Conservation (phyloP, 1,140 invertebrate species). For the Eupristina koningsbergeri region DNA sequence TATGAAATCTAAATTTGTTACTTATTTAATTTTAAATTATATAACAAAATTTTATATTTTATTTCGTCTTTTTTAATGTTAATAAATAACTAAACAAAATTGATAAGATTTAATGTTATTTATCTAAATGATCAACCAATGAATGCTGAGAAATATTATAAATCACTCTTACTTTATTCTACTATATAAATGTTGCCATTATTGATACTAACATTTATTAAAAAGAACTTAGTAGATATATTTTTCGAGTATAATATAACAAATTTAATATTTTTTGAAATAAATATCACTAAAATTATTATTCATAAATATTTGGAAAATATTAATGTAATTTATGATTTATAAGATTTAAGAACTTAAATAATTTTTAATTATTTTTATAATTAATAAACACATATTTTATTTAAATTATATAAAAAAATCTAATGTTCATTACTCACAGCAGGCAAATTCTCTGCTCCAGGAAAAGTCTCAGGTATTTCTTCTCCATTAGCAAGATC, state of each 20-base stretch:
- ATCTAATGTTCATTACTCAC: slow-evolving; percentile 59
- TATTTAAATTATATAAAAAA: neutral
- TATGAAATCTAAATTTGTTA: neutral
- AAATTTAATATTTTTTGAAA: no score
- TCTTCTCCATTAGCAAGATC: slow-evolving; percentile 62
- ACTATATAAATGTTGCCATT: no score
- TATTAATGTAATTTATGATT: neutral
- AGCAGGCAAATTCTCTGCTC: slow-evolving; percentile 68
- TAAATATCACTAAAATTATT: neutral
- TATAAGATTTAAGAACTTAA: slow-evolving; percentile 19
- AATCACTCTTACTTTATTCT: slow-evolving; percentile 38
- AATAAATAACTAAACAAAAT: slow-evolving; percentile 11
- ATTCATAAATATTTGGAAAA: neutral
- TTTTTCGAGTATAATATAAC: slow-evolving; percentile 31
- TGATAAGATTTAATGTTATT: slow-evolving; percentile 5
- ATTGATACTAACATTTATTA: slow-evolving; percentile 42
- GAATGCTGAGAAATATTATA: slow-evolving; percentile 31
- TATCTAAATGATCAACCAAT: slow-evolving; percentile 27
- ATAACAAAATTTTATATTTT: neutral
- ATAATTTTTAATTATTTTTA: neutral
- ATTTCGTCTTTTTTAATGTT: neutral
- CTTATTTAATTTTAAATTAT: neutral
- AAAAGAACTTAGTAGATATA: slow-evolving; percentile 40
- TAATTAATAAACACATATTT: neutral
- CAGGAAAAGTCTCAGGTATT: slow-evolving; percentile 65